Percentiles rank a stretch among this genome's conserved stretches.
Conservation (phyloP, 1,140 invertebrate species). For the Acromyrmex heyeri region DNA sequence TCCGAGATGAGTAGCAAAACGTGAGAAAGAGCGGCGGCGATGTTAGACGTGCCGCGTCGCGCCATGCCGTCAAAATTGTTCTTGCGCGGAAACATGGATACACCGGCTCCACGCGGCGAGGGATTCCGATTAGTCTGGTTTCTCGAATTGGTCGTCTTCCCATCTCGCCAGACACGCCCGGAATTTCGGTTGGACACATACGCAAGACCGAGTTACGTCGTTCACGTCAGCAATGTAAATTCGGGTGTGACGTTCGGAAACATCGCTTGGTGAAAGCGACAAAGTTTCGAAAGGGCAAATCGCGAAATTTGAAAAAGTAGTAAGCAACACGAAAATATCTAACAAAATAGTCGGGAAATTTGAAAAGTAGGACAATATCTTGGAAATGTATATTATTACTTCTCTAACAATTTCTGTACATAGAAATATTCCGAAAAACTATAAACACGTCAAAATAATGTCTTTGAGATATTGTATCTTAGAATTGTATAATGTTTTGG, state of each 20-base stretch:
- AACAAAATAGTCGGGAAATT: neutral
- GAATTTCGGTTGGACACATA: conserved; percentile 69
- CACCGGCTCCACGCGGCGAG: conserved; percentile 1
- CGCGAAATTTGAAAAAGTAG: neutral
- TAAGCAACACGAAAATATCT: neutral
- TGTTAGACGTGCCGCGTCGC: conserved; percentile 7
- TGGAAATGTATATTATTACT: neutral
- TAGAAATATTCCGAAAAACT: neutral
- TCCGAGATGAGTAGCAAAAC: neutral
- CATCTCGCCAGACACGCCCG: conserved; percentile 58
- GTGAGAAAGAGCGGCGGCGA: conserved; percentile 4
- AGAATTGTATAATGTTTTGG: neutral
- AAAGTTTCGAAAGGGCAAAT: neutral
- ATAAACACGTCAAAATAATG: neutral
- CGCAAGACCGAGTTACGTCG: conserved; percentile 62
- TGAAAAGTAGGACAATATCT: neutral
- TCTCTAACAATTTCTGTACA: neutral
- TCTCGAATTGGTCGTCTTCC: conserved; percentile 63
- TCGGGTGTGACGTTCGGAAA: conserved; percentile 23
- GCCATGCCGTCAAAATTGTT: conserved; percentile 39
- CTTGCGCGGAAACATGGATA: conserved; percentile 33
- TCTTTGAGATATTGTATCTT: neutral
- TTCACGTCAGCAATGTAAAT: conserved; percentile 70
- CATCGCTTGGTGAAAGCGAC: neutral
- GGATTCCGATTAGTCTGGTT: conserved; percentile 63